phyloP scores from a whole-genome alignment of 1,140 invertebrate species.

The Drosophila ogumai region DNA sequence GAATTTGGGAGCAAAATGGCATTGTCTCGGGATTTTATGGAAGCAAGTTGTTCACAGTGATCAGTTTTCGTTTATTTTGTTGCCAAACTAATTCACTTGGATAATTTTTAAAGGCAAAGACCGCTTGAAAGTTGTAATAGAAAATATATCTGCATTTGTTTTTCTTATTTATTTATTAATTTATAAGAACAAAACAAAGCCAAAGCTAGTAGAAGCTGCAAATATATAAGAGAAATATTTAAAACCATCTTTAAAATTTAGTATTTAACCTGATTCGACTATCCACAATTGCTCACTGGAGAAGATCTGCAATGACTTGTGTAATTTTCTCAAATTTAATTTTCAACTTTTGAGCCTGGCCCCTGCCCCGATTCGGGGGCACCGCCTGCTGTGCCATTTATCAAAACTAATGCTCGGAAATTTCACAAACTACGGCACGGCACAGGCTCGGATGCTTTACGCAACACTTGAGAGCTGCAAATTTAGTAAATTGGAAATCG shows the following conservation, averaged over 20 bases:
- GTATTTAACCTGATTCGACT: no score
- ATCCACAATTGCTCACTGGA: no score
- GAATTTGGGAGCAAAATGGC: constrained; percentile 1
- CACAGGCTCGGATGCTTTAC: constrained; percentile 36
- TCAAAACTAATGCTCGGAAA: constrained; percentile 47
- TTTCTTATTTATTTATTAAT: no score
- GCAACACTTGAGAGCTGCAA: constrained; percentile 66
- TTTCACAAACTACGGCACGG: constrained; percentile 47
- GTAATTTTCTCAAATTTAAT: constrained; percentile 7
- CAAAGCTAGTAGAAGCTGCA: background rate
- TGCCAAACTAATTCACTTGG: background rate
- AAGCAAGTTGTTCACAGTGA: background rate
- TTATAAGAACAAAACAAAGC: background rate
- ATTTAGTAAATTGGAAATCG: constrained; percentile 80
- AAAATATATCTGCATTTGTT: no score
- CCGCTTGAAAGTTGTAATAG: background rate
- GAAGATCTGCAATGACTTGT: constrained; percentile 5
- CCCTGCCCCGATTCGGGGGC: constrained; percentile 2
- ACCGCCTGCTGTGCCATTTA: constrained; percentile 57
- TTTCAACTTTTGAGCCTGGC: constrained; percentile 14
- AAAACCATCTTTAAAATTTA: background rate
- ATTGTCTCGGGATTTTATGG: background rate
- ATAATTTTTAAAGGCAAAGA: background rate
- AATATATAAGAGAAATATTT: background rate
- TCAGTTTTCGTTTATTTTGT: background rate